Conservation (phyloP, 2,797 vertebrate species). For the Dromococcyx pavoninus region DNA sequence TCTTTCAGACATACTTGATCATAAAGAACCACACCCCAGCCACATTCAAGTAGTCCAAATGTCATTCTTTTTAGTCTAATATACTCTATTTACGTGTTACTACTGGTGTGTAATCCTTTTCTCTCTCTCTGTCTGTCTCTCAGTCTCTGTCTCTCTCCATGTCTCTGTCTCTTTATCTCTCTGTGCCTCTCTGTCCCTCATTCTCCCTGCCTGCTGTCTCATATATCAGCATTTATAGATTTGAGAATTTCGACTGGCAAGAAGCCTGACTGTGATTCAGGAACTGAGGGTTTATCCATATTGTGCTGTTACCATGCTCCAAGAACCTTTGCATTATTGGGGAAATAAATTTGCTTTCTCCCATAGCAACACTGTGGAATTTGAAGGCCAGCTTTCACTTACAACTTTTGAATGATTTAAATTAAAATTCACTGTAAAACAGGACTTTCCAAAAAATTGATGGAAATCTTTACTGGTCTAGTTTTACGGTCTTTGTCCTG, state of each 20-base stretch:
- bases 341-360: neutral
- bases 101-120: neutral
- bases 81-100: neutral
- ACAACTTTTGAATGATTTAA: neutral
- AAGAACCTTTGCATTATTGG: neutral
- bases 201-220: accelerated
- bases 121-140: neutral
- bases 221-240: neutral
- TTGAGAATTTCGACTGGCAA: neutral
- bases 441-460: neutral
- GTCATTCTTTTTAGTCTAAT: neutral
- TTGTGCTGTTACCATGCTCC: neutral
- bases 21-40: neutral
- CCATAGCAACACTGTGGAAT: neutral
- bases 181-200: neutral
- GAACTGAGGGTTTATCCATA: neutral
- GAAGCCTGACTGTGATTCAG: neutral
- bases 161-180: neutral
- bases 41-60: neutral
- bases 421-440: neutral
- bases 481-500: neutral
- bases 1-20: neutral
- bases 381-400: neutral
- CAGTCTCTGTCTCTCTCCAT: too few species aligned
- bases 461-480: neutral